Evolutionary conservation across 2,113 vertebrate genomes (phyloP).

Genomic region (Agelaius phoeniceus): DNA sequence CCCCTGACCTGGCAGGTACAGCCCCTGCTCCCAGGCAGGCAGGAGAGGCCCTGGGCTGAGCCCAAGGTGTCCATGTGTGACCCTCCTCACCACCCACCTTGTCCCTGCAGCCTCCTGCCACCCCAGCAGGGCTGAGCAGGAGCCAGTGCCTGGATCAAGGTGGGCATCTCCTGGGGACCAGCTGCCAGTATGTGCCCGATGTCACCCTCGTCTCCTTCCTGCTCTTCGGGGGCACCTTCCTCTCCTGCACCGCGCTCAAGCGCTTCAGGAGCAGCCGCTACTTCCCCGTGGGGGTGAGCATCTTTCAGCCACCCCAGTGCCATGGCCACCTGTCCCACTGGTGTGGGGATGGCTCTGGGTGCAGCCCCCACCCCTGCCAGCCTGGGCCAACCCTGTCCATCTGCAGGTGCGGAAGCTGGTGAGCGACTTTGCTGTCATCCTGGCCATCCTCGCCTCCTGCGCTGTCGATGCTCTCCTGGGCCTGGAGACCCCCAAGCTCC

Average conservation of each 20-base stretch:
- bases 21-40: background rate
- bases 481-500: conserved; percentile 80
- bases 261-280: conserved; percentile 73
- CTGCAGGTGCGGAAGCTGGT: conserved; percentile 73
- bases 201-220: conserved; percentile 78
- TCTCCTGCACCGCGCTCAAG: conserved; percentile 68
- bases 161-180: conserved; percentile 70
- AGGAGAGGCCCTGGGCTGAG: rapidly evolving
- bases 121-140: conserved; percentile 42
- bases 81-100: background rate
- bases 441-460: conserved; percentile 78
- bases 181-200: conserved; percentile 76
- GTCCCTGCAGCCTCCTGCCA: background rate
- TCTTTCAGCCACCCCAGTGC: background rate
- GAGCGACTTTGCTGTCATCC: conserved; percentile 76
- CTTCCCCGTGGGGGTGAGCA: conserved; percentile 74
- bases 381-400: background rate
- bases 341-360: background rate
- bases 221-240: conserved; percentile 77
- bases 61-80: rapidly evolving
- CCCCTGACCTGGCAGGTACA: background rate
- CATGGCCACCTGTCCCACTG: background rate
- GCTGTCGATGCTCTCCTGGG: conserved; percentile 69
- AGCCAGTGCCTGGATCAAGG: conserved; percentile 63
- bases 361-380: background rate